Evolutionary conservation across 2,113 vertebrate genomes (phyloP), one percentile per base, ranked within the genome.

Genomic region (Tonatia bakeri): DNA sequence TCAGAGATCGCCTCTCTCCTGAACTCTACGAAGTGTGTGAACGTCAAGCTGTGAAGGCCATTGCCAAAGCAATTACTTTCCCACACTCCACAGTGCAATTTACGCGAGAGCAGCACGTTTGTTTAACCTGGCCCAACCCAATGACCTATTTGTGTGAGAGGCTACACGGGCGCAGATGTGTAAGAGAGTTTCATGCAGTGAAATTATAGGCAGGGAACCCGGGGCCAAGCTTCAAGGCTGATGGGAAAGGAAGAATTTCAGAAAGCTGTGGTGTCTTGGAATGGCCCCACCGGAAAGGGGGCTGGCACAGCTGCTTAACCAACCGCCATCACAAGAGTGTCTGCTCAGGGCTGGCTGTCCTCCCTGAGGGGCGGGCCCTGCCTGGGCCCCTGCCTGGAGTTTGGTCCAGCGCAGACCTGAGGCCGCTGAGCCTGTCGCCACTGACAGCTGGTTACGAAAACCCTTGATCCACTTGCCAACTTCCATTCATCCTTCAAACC

Each of bases 131-230:
- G 72, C 67, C 81, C 11, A 28, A 91, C 85, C 77, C 38, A n/a
- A 65, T 84, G 89, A 28, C 88, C 89, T 85, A 52, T 79, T 93
- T 96, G n/a, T 31, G 47, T 24, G 79, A 72, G 95, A 45, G 33
- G 65, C 13, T 16, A 4, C 0, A 3, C 72, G 36, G 91, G 77
- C n/a, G 3, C 40, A 5, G 61, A 47, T 14, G 54, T 40, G 1
- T 6, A 24, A 28, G 64, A 75, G 75, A 20, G 20, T 83, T 83
- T 38, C 72, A 91, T 43, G n/a, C 2, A 22, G 90, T 45, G 80
- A 82, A 64, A 85, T 38, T n/a, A 31, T 1, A 45, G 52, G 43
- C 47, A 70, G 79, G 56, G 69, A 75, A 65, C 67, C 56, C 0
- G 0, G 70, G 76, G 93, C 67, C 31, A 75, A 82, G 45, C 73